phyloP scores from a whole-genome alignment of 2,888 invertebrate genomes.

The Hymenopus coronatus region DNA sequence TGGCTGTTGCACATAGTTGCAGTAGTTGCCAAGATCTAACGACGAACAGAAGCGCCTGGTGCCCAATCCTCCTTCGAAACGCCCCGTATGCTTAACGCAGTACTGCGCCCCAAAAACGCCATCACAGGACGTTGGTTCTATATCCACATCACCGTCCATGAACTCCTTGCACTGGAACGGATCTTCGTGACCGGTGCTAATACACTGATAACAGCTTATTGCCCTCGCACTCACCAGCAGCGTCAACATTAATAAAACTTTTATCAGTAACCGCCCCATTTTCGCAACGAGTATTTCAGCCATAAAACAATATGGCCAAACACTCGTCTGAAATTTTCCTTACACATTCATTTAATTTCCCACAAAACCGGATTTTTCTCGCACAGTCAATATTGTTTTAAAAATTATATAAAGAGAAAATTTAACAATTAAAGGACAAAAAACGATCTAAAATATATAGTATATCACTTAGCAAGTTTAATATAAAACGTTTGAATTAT shows the following conservation, averaged over 20 bases:
- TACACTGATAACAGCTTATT: conserved; percentile 86
- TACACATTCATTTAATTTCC: too few relatives aligned
- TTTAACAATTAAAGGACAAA: too few relatives aligned
- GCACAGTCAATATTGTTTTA: too few relatives aligned
- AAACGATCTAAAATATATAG: too few relatives aligned
- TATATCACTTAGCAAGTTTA: too few relatives aligned
- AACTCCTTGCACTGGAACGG: conserved; percentile 84
- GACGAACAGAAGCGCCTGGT: conserved; percentile 86
- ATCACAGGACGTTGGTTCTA: conserved; percentile 69
- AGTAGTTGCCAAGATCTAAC: conserved; percentile 82
- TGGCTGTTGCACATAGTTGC: conserved; percentile 79
- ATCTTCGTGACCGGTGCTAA: conserved; percentile 70
- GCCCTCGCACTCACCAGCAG: conserved; percentile 47
- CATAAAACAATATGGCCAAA: too few relatives aligned
- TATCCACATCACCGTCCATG: conserved; percentile 62
- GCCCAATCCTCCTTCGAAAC: conserved; percentile 88
- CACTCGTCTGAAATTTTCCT: too few relatives aligned
- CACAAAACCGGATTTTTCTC: too few relatives aligned
- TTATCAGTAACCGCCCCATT: not conserved
- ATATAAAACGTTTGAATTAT: too few relatives aligned
- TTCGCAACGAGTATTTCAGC: too few relatives aligned
- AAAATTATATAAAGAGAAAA: too few relatives aligned
- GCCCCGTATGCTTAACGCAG: conserved; percentile 91
- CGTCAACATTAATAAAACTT: not conserved
- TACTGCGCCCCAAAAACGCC: conserved; percentile 80